Percentiles rank a stretch among this genome's conserved stretches.
Evolutionary conservation across 2,113 vertebrate species (phyloP).

Genomic region (Emberiza fucata): DNA sequence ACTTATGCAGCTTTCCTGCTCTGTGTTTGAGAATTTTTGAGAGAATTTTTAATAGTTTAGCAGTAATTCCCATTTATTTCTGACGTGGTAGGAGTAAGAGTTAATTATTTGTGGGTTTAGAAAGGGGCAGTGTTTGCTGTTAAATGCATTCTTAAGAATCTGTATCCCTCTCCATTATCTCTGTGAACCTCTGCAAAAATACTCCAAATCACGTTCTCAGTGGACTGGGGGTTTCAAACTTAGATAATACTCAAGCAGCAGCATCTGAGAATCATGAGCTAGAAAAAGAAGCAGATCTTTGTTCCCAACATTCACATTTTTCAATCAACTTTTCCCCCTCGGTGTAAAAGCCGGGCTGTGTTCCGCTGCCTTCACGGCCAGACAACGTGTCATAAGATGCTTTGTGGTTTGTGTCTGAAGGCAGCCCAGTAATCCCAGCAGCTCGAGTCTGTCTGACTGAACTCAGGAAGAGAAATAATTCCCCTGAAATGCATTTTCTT

Average conservation of each 20-base stretch:
- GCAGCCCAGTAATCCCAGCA: slow-evolving; percentile 2
- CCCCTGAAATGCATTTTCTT: slow-evolving; percentile 13
- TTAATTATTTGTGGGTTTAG: not conserved
- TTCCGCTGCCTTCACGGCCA: not conserved
- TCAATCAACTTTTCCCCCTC: not conserved
- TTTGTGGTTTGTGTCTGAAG: slow-evolving; percentile 39
- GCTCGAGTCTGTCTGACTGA: not conserved
- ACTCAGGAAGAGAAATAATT: slow-evolving; percentile 1
- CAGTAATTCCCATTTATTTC: not conserved
- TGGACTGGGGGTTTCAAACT: not conserved
- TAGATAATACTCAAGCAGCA: not conserved
- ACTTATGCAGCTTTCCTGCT: not conserved
- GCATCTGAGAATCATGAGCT: slow-evolving; percentile 48
- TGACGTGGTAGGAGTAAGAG: not conserved
- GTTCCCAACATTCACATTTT: not conserved
- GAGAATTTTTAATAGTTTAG: not conserved
- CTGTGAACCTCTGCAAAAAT: not conserved
- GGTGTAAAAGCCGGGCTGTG: not conserved
- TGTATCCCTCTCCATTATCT: not conserved
- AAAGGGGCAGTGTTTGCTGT: not conserved
- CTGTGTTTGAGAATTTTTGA: not conserved
- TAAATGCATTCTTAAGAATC: not conserved
- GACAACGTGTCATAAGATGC: slow-evolving; percentile 37
- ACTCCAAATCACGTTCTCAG: not conserved
- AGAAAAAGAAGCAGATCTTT: slow-evolving; percentile 34